Evolutionary conservation across 2,113 vertebrate genomes (phyloP).

Genomic region (Capreolus pygargus): DNA sequence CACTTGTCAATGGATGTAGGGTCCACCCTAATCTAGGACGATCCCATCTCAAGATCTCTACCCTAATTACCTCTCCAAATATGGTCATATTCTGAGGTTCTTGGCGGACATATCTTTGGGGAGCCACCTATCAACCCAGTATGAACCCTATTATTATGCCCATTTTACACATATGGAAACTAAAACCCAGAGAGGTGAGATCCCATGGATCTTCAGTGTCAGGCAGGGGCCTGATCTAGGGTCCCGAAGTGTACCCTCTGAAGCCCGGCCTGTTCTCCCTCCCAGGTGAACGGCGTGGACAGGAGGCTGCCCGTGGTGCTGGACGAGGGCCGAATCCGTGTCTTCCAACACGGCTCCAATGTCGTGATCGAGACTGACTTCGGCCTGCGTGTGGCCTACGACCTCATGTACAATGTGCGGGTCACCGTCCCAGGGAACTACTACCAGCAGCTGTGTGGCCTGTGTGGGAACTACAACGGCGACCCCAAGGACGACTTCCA

Average conservation of each 20-base stretch:
- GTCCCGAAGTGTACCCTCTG: neutral
- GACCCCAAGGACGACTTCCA: conserved; percentile 65
- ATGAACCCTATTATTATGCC: neutral
- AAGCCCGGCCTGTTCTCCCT: neutral
- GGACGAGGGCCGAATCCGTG: conserved; percentile 17
- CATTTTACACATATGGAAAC: neutral
- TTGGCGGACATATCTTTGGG: neutral
- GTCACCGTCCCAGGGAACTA: conserved; percentile 73
- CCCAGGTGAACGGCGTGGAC: conserved; percentile 74
- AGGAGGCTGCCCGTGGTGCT: conserved; percentile 68
- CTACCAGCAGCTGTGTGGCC: conserved; percentile 73
- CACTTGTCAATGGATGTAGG: neutral
- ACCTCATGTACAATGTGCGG: conserved; percentile 67
- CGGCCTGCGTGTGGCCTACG: conserved; percentile 72
- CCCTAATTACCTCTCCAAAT: neutral
- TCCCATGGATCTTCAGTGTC: neutral
- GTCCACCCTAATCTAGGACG: neutral
- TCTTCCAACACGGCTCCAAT: conserved; percentile 56
- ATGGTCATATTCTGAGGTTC: neutral
- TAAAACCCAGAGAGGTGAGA: neutral
- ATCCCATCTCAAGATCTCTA: neutral
- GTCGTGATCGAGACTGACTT: conserved; percentile 68
- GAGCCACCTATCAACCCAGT: neutral
- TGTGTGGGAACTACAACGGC: conserved; percentile 81
- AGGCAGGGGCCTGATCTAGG: neutral